Evolutionary conservation across 2,113 vertebrate genomes (phyloP).

Genomic region (Cinclus mexicanus): DNA sequence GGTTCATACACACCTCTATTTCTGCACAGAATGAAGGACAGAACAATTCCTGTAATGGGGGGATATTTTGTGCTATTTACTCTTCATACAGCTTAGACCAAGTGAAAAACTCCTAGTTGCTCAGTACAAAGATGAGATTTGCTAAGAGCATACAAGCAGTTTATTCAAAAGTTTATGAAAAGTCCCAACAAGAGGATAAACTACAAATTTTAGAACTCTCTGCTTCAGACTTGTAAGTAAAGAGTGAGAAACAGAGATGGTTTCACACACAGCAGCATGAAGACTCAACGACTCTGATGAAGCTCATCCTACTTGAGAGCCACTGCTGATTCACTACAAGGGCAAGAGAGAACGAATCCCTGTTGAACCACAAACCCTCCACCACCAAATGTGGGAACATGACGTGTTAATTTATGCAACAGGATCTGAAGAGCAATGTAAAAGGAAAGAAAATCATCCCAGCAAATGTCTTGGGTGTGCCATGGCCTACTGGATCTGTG

Average conservation of each 20-base stretch:
- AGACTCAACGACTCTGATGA: neutral
- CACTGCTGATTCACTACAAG: neutral
- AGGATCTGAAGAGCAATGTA: conserved; percentile 37
- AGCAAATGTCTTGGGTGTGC: conserved; percentile 64
- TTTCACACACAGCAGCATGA: neutral
- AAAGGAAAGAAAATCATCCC: conserved; percentile 62
- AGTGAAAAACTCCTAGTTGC: neutral
- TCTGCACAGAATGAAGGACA: neutral
- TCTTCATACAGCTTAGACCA: neutral
- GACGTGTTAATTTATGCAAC: conserved; percentile 70
- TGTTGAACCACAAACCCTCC: neutral
- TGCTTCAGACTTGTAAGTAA: neutral
- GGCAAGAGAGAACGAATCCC: neutral
- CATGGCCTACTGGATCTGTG: conserved; percentile 54
- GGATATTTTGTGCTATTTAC: neutral
- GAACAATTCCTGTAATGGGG: neutral
- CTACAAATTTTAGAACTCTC: neutral
- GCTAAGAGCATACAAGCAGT: neutral
- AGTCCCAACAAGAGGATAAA: neutral
- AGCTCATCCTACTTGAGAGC: neutral
- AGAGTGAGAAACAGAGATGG: neutral
- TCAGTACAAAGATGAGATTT: neutral
- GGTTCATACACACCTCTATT: neutral
- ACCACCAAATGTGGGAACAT: conserved; percentile 59
- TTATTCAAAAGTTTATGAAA: neutral